Percentiles rank a stretch among this genome's conserved stretches.
These are phyloP conservation scores for Campaea margaritaria DNA, from an alignment of 2,888 invertebrate species.

Conservation along the genomic window DNA sequence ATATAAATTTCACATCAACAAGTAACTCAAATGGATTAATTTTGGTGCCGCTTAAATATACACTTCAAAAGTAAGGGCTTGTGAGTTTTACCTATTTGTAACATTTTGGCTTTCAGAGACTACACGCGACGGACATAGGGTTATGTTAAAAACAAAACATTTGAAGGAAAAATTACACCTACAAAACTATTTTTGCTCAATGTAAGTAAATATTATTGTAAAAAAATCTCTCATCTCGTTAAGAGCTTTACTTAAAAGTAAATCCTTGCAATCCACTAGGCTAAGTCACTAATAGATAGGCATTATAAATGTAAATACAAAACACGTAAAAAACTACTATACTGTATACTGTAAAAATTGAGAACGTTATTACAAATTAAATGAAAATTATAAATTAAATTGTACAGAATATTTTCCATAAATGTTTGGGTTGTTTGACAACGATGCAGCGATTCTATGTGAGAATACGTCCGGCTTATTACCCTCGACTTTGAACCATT, in stretches of 20 bases:
- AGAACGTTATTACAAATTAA: slow-evolving; percentile 16
- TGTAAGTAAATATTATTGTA: slow-evolving; percentile 23
- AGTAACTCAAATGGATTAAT: too few relatives aligned
- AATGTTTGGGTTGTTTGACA: slow-evolving; percentile 54
- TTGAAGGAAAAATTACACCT: slow-evolving; percentile 11
- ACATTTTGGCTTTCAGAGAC: too few relatives aligned
- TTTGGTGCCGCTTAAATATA: too few relatives aligned
- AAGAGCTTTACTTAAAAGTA: slow-evolving; percentile 14
- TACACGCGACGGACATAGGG: too few relatives aligned
- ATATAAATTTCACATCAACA: too few relatives aligned
- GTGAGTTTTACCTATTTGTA: too few relatives aligned
- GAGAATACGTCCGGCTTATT: slow-evolving; percentile 9
- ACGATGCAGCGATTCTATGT: slow-evolving; percentile 40
- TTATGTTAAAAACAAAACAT: too few relatives aligned
- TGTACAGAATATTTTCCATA: slow-evolving; percentile 27
- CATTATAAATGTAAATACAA: slow-evolving; percentile 29
- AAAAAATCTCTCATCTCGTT: slow-evolving; percentile 3
- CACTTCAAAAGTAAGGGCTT: too few relatives aligned
- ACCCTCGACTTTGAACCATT: too few relatives aligned
- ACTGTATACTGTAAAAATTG: slow-evolving; percentile 24
- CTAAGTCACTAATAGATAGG: slow-evolving; percentile 8
- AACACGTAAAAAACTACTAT: slow-evolving; percentile 8
- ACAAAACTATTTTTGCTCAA: slow-evolving; percentile 36
- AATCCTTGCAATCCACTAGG: slow-evolving; percentile 14
- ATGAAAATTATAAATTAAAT: slow-evolving; percentile 1